Percentiles rank a stretch among this genome's conserved stretches.
phyloP scores from a whole-genome alignment of 2,797 vertebrate genomes.

The Neosilurus hyrtlii region DNA sequence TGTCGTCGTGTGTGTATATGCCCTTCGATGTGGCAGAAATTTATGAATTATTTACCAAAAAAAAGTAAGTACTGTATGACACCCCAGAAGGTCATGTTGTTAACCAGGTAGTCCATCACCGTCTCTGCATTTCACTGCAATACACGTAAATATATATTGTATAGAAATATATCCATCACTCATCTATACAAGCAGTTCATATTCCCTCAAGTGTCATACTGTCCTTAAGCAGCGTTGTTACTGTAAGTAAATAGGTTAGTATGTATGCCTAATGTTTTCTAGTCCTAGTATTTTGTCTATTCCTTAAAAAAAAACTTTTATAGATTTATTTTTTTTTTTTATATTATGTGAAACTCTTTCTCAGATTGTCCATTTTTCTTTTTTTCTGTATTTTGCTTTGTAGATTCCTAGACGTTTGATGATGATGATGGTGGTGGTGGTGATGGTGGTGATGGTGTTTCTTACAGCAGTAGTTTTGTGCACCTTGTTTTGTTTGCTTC shows the following conservation, averaged over 20 bases:
- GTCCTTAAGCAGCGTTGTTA: slow-evolving; percentile 57
- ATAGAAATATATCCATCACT: slow-evolving; percentile 62
- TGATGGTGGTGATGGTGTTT: slow-evolving; percentile 63
- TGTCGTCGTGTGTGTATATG: slow-evolving; percentile 21
- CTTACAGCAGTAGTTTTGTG: slow-evolving; percentile 32
- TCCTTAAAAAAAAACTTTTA: slow-evolving; percentile 57
- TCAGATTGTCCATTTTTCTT: slow-evolving; percentile 56
- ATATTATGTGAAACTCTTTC: slow-evolving; percentile 39
- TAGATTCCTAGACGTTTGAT: slow-evolving; percentile 36
- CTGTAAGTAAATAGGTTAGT: slow-evolving; percentile 70
- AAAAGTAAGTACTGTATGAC: slow-evolving; percentile 44
- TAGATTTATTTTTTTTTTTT: slow-evolving; percentile 55
- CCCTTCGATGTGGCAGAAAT: slow-evolving; percentile 38
- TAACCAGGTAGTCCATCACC: slow-evolving; percentile 32
- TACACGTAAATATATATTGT: slow-evolving; percentile 56
- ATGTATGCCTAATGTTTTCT: slow-evolving; percentile 63
- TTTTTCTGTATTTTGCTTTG: slow-evolving; percentile 55
- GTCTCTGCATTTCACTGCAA: slow-evolving; percentile 53
- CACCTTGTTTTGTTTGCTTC: slow-evolving; percentile 11
- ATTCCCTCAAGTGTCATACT: slow-evolving; percentile 48
- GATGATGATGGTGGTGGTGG: slow-evolving; percentile 51
- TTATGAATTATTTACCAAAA: slow-evolving; percentile 56
- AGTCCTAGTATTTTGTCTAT: slow-evolving; percentile 60
- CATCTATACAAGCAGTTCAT: slow-evolving; percentile 52
- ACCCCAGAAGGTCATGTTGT: slow-evolving; percentile 43